Conservation (phyloP, 2,797 vertebrate genomes). For the Fistularia commersonii region DNA sequence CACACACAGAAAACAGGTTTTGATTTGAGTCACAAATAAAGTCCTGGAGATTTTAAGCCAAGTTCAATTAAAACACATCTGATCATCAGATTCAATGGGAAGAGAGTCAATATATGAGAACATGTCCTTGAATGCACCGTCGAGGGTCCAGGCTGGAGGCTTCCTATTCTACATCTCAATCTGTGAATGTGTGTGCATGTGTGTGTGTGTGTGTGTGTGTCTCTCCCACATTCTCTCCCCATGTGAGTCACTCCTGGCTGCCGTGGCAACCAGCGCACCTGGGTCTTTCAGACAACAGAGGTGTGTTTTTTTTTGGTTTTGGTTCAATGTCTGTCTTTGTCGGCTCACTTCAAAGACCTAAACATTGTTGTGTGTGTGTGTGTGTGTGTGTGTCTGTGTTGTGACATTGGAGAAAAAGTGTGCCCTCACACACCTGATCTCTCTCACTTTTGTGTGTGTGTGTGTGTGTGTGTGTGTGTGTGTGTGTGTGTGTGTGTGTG, state of each 20-base stretch:
- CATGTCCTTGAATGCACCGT: too few relatives aligned
- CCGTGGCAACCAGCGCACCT: conserved; percentile 45
- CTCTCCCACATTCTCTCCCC: background rate
- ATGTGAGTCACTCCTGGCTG: conserved; percentile 37
- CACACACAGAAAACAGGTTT: too few relatives aligned
- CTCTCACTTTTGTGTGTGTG: conserved; percentile 12
- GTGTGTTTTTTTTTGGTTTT: conserved; percentile 9
- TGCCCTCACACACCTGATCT: too few relatives aligned
- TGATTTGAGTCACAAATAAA: too few relatives aligned
- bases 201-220: background rate
- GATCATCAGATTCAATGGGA: too few relatives aligned
- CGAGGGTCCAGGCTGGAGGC: too few relatives aligned
- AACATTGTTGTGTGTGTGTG: conserved; percentile 15
- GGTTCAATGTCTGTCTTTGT: background rate
- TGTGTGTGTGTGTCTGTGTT: conserved; percentile 7
- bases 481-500: conserved; percentile 26
- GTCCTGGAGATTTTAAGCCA: too few relatives aligned
- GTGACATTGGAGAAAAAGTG: background rate
- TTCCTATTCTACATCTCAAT: background rate
- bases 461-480: conserved; percentile 28
- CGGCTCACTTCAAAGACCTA: background rate
- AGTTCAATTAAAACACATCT: too few relatives aligned
- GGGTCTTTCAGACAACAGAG: conserved; percentile 46
- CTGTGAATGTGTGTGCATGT: background rate
- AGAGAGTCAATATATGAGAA: too few relatives aligned